These are phyloP conservation scores for Oncorhynchus masou DNA, from an alignment of 2,113 vertebrate genomes.

Conservation along the genomic window DNA sequence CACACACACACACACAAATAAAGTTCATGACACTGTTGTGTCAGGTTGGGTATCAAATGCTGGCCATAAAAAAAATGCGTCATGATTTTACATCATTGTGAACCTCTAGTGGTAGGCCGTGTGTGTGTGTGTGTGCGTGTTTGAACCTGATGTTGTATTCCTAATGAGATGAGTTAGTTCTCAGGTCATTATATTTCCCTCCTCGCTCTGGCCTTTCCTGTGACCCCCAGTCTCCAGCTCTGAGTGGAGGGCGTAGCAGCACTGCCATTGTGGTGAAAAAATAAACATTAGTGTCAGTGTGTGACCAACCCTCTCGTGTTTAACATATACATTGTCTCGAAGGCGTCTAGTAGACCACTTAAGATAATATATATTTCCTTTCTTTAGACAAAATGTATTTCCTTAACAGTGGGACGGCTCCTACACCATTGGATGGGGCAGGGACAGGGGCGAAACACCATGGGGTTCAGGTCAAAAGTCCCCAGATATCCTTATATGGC, in stretches of 20 bases:
- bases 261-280: neutral
- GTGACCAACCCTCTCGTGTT: neutral
- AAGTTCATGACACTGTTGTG: neutral
- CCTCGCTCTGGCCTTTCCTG: neutral
- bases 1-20: neutral
- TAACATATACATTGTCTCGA: neutral
- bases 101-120: too few species aligned
- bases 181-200: neutral
- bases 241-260: conserved; percentile 5
- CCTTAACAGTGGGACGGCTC: too few species aligned
- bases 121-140: neutral
- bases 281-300: neutral
- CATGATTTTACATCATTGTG: too few species aligned
- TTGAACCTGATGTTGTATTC: neutral
- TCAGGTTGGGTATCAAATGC: too few species aligned
- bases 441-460: too few species aligned
- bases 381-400: too few species aligned
- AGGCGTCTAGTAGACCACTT: too few species aligned
- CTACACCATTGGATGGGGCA: too few species aligned
- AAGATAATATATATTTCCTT: too few species aligned
- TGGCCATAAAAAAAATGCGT: too few species aligned
- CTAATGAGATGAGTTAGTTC: neutral
- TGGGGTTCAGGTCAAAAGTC: too few species aligned
- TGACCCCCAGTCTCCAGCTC: conserved; percentile 15
- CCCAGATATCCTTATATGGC: too few species aligned